Percentiles rank a stretch among this genome's conserved stretches.
These are phyloP conservation scores for Rhabdornis inornatus DNA, from an alignment of 2,113 vertebrate genomes.

Conservation along the genomic window DNA sequence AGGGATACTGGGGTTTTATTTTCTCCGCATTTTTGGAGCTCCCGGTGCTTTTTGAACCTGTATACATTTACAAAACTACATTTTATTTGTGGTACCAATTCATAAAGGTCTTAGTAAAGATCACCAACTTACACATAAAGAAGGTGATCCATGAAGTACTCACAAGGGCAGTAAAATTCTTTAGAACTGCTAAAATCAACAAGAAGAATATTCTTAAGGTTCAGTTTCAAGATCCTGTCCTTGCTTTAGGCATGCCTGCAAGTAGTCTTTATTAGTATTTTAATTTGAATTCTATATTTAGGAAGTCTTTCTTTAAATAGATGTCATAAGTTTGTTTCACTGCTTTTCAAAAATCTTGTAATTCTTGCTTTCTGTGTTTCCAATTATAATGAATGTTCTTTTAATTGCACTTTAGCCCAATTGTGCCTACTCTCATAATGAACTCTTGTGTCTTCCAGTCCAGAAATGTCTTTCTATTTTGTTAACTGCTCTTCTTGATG, in stretches of 20 bases:
- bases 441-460: constrained; percentile 4
- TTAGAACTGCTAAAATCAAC: not conserved
- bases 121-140: not conserved
- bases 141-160: not conserved
- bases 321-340: not conserved
- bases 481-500: constrained; percentile 42
- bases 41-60: not conserved
- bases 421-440: constrained; percentile 20
- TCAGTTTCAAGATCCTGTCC: not conserved
- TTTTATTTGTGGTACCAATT: not conserved
- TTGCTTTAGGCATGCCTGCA: not conserved
- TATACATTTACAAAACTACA: not conserved
- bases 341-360: not conserved
- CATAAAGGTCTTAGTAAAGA: not conserved
- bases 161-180: not conserved
- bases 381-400: not conserved
- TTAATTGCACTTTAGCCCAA: constrained; percentile 33
- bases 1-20: not conserved
- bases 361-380: constrained; percentile 19
- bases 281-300: not conserved
- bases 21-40: not conserved
- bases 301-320: not conserved
- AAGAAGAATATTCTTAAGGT: not conserved
- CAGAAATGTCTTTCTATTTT: constrained; percentile 46
- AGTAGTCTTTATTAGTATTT: not conserved